These are phyloP conservation scores for Troglohyphantes excavatus DNA, from an alignment of 2,888 invertebrate genomes.

Conservation along the genomic window DNA sequence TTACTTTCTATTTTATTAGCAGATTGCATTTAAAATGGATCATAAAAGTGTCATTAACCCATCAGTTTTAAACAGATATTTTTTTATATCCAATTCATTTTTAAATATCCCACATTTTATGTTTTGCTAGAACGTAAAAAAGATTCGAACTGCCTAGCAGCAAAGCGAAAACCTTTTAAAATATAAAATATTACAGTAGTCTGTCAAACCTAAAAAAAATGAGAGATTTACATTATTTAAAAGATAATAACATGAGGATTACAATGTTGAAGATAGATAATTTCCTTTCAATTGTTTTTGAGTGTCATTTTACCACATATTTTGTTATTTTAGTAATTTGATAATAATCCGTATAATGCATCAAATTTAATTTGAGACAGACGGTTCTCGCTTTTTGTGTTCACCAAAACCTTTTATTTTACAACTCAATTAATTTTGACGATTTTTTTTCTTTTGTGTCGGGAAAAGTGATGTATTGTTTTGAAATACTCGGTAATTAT, in stretches of 20 bases:
- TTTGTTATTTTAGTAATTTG: not conserved
- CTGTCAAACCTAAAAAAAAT: conserved; percentile 4
- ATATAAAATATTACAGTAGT: not conserved
- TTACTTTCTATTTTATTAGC: too few species aligned
- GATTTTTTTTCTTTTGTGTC: not conserved
- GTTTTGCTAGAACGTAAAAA: too few species aligned
- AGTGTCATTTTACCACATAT: not conserved
- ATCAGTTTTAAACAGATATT: too few species aligned
- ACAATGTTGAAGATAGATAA: conserved; percentile 4
- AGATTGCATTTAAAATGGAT: too few species aligned
- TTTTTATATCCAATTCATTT: too few species aligned
- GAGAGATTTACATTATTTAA: not conserved
- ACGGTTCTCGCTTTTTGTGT: not conserved
- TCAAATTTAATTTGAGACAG: not conserved
- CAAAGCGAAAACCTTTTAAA: too few species aligned
- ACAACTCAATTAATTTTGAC: not conserved
- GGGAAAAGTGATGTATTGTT: not conserved
- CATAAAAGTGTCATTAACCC: too few species aligned
- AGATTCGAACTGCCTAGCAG: too few species aligned
- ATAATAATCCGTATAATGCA: conserved; percentile 2
- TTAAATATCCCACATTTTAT: too few species aligned
- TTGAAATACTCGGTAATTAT: too few species aligned
- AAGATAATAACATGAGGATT: not conserved
- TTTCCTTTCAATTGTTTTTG: not conserved
- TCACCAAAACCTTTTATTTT: not conserved